Conservation (phyloP, 2,888 invertebrate genomes). For the Drosophila helvetica region DNA sequence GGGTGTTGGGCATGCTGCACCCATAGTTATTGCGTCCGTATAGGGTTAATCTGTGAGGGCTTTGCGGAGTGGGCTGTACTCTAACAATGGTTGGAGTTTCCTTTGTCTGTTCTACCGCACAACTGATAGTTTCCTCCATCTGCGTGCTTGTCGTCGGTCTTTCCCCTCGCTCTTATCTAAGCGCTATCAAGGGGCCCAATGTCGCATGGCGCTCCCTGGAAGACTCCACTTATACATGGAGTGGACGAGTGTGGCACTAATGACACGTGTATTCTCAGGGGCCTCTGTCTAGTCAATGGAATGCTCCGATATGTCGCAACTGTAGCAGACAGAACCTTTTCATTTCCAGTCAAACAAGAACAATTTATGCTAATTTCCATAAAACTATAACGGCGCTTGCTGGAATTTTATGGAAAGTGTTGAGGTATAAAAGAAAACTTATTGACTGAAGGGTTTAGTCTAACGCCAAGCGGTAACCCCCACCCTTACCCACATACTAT, state of each 20-base stretch:
- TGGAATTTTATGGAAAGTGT: constrained; percentile 31
- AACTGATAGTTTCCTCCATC: not conserved
- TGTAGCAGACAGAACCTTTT: constrained; percentile 25
- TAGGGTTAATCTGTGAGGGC: constrained; percentile 11
- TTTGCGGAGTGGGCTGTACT: not conserved
- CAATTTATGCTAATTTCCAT: constrained; percentile 63
- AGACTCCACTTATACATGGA: constrained; percentile 36
- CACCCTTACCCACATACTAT: constrained; percentile 22
- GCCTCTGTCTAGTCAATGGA: constrained; percentile 17
- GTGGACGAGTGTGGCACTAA: constrained; percentile 19
- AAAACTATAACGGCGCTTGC: constrained; percentile 38
- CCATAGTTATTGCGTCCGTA: constrained; percentile 2
- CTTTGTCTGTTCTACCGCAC: not conserved
- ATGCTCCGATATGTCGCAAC: constrained; percentile 42
- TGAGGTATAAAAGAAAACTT: not conserved
- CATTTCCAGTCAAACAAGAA: constrained; percentile 22
- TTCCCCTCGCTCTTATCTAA: constrained; percentile 9
- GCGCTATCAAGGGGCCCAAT: constrained; percentile 4
- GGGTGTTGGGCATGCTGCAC: constrained; percentile 1
- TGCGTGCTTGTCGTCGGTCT: not conserved
- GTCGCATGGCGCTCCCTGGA: constrained; percentile 9
- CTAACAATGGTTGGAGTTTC: not conserved
- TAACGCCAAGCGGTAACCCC: constrained; percentile 13
- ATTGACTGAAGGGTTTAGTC: constrained; percentile 9
- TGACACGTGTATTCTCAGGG: constrained; percentile 35